Base-by-base conservation (phyloP, 2,888 invertebrate species). In the Chirona hameri region DNA sequence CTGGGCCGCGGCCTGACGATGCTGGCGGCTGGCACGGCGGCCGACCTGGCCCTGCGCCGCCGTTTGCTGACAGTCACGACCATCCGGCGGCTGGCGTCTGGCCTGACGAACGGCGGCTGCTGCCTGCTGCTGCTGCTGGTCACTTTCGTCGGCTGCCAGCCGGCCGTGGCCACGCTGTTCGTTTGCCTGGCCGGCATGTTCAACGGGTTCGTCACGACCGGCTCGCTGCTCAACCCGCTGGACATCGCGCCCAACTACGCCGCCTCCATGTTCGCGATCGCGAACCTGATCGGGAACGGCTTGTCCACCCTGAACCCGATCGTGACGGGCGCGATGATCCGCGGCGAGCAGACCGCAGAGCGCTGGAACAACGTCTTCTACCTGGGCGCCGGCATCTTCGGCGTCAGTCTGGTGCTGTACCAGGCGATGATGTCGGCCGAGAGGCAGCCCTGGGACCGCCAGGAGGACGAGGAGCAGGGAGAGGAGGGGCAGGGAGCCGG, bases 301-400 rank as follows among this genome's bases (percentile, higher is more conserved):
- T 9, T 76, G 24, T 39, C 76, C 39, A 76, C 46, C 24, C 76
- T 76, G 46, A 76, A 76, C 76, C 76, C 76, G 76, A n/a, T 76
- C 39, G 76, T 24, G 21, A 76, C 76, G 7, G 76, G 76, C 39
- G 76, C 76, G 4, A 76, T 76, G 76, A 46, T 76, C 24, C 76
- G 76, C 24, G 76, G 76, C 24, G 76, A 76, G 46, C 76, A 76
- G 46, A 76, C 76, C 39, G 76, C 76, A 4, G 76, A 76, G 46
- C 76, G 76, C 46, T 76, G 76, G 76, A 76, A 76, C 76, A 39
- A 46, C 46, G 76, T 76, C 27, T 76, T 76, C 76, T 76, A 76
- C 24, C 76, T 76, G 76, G 76, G 76, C 46, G 76, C 76, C 76
- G 76, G 76, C 76, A 76, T 76, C 76, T 76, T 76, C 76, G 14